Evolutionary conservation across 2,888 invertebrate genomes (phyloP).

Genomic region (Lydus trimaculatus): DNA sequence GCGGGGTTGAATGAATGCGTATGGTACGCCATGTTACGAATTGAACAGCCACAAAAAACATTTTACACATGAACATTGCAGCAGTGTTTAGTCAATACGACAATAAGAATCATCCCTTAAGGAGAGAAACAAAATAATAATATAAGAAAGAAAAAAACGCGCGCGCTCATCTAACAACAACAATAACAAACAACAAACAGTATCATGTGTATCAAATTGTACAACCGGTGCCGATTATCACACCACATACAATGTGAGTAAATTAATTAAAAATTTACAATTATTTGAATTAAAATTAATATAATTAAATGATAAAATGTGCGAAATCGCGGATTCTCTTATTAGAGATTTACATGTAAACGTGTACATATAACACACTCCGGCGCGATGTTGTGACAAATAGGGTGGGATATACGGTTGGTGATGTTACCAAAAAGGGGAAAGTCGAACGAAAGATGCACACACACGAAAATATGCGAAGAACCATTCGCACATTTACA

Average conservation of each 20-base stretch:
- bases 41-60: constrained; percentile 55
- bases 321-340: constrained; percentile 38
- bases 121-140: too few species aligned
- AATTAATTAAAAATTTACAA: background rate
- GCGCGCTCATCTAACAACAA: constrained; percentile 8
- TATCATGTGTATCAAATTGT: constrained; percentile 20
- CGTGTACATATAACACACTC: constrained; percentile 11
- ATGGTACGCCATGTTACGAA: constrained; percentile 61
- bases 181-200: constrained; percentile 12
- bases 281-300: background rate
- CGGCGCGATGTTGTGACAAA: constrained; percentile 40
- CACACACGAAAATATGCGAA: constrained; percentile 49
- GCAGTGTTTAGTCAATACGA: constrained; percentile 55
- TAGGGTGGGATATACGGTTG: constrained; percentile 29
- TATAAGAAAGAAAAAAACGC: too few species aligned
- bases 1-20: constrained; percentile 51
- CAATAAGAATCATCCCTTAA: constrained; percentile 24
- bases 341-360: constrained; percentile 42
- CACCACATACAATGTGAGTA: background rate
- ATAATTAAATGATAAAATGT: background rate
- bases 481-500: constrained; percentile 49
- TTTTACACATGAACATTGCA: constrained; percentile 57
- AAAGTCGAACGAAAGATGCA: constrained; percentile 35
- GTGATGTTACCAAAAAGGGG: constrained; percentile 14
- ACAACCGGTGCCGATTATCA: background rate